These are phyloP conservation scores for Clarias batrachus DNA, from an alignment of 2,113 vertebrate genomes.

Conservation along the genomic window DNA sequence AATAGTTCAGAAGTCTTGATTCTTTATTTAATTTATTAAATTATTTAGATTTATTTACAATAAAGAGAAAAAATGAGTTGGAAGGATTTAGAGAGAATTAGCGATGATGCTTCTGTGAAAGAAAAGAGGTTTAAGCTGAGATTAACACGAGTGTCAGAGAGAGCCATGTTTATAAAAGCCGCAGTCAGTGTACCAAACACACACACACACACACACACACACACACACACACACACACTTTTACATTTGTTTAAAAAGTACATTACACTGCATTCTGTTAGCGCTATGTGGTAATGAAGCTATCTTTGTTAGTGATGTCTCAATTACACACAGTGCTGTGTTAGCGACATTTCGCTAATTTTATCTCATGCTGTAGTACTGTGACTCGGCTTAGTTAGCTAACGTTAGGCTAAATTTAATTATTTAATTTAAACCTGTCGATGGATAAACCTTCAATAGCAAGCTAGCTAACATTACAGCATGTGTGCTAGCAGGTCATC, in stretches of 20 bases:
- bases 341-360: neutral
- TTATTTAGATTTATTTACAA: neutral
- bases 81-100: conserved; percentile 28
- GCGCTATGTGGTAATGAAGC: neutral
- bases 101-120: conserved; percentile 6
- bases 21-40: neutral
- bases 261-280: neutral
- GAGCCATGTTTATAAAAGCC: neutral
- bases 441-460: neutral
- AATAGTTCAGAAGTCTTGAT: neutral
- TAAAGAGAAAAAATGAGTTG: neutral
- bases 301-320: neutral
- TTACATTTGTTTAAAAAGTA: neutral
- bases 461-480: neutral
- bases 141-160: conserved; percentile 18
- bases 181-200: neutral
- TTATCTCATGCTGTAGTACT: neutral
- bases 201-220: neutral
- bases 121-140: conserved; percentile 24
- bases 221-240: neutral
- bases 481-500: neutral
- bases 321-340: neutral
- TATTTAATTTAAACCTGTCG: neutral
- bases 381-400: neutral
- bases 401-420: neutral